Percentiles rank a stretch among this genome's conserved stretches.
Conservation (phyloP, 1,140 invertebrate species). For the Conopomorpha cramerella region DNA sequence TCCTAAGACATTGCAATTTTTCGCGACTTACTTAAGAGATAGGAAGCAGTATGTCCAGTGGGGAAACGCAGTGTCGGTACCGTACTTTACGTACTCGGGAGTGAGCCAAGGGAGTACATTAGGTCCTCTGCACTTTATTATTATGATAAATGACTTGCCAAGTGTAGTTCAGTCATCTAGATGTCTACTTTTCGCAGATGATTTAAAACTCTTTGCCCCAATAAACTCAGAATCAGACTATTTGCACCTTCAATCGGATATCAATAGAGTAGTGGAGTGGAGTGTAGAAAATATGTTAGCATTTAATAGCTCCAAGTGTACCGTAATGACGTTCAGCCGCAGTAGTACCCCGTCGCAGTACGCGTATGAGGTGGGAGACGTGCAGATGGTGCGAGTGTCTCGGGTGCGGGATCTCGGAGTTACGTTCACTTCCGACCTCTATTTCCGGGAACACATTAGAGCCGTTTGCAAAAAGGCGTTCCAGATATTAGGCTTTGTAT, state of each 20-base stretch:
- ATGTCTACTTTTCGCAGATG: too few species aligned
- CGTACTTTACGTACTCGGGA: too few species aligned
- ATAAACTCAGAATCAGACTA: conserved; percentile 1
- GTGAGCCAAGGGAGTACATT: too few species aligned
- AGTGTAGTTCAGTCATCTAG: too few species aligned
- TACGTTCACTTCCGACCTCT: too few species aligned
- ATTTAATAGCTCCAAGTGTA: not conserved
- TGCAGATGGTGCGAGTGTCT: not conserved
- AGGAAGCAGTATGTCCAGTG: not conserved
- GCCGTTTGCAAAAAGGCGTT: too few species aligned
- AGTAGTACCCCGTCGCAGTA: not conserved
- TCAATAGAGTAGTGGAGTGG: not conserved
- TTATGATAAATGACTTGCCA: not conserved
- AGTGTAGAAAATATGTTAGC: not conserved
- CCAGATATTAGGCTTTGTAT: too few species aligned
- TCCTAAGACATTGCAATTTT: too few species aligned
- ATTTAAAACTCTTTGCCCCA: not conserved
- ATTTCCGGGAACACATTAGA: too few species aligned
- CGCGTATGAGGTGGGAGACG: not conserved
- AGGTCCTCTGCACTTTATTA: not conserved
- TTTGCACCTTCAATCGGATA: not conserved
- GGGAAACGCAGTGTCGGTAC: not conserved
- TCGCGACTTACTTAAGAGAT: not conserved
- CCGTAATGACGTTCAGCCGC: not conserved
- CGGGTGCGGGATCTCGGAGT: too few species aligned